Conservation (phyloP, 1,140 invertebrate species). For the Chionoecetes opilio region DNA sequence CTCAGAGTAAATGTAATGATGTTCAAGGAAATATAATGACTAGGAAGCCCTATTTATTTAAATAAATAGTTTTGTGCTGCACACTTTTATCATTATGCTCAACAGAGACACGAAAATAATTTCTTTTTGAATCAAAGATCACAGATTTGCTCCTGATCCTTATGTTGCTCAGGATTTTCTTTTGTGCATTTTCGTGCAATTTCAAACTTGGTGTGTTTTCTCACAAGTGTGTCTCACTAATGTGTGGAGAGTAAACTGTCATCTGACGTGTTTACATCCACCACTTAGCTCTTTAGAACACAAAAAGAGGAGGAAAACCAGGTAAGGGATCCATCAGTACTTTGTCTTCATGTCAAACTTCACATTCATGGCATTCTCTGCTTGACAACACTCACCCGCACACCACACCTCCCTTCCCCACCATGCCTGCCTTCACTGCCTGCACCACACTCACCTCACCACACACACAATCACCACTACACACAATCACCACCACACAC, state of each 20-base stretch:
- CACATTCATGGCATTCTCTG: neutral
- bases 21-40: neutral
- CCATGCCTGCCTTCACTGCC: no score
- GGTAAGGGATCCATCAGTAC: conserved; percentile 17
- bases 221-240: neutral
- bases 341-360: neutral
- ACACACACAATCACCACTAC: no score
- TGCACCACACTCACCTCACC: no score
- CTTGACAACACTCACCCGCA: no score
- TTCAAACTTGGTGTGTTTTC: neutral
- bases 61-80: neutral
- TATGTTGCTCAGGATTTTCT: neutral
- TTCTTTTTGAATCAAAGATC: no score
- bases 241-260: neutral
- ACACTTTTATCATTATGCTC: no score
- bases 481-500: no score
- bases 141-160: neutral
- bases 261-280: neutral
- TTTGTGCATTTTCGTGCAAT: neutral
- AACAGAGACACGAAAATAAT: no score
- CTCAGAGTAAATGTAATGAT: neutral
- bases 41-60: neutral
- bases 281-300: neutral
- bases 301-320: neutral
- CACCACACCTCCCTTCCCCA: no score